Base-by-base conservation (phyloP, 1,140 invertebrate species). In the Schlechtendalia chinensis region DNA sequence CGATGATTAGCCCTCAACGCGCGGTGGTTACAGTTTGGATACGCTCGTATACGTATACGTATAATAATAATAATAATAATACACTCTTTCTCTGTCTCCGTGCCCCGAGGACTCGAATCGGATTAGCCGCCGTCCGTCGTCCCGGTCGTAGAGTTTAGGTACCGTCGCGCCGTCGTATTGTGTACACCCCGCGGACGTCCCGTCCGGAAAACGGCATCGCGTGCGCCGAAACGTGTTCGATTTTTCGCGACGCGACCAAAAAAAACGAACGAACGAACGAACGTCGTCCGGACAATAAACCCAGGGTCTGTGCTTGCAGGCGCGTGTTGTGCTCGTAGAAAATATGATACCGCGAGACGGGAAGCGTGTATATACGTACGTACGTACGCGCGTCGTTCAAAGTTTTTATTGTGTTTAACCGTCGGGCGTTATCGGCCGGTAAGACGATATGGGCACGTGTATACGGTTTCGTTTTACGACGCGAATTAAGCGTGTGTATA, bases 31-130 rank as follows among this genome's bases (percentile, higher is more conserved):
- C 69, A 72, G 27, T 72, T 72, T 72, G n/a, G n/a, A n/a, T n/a
- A 72, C 54, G 29, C 50, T 24, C 50, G 5, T 54, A 59, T 47
- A 39, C 53, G 39, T 75, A 27, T 50, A 63, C 24, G 19, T 19
- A 16, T 8, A 27, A 4, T 74, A n/a, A n/a, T n/a, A n/a, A n/a
- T n/a, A n/a, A 39, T 32, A n/a, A n/a, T n/a, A n/a, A n/a, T n/a
- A 24, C 14, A 45, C 53, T 22, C 27, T 32, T 10, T 74, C 69
- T 54, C 69, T 56, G 47, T n/a, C 27, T 39, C 11, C 22, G 22
- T 79, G 75, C 75, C 75, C 75, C 58, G 75, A 79, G 75, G 75
- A 79, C 54, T 22, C 75, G 75, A 79, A 79, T 79, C 75, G 75
- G 75, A 79, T 79, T 79, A 72, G 24, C 50, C 47, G 32, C 27